These are phyloP conservation scores for Lepidocyrtinus sp. DNA, from an alignment of 2,888 invertebrate species.

Conservation along the genomic window DNA sequence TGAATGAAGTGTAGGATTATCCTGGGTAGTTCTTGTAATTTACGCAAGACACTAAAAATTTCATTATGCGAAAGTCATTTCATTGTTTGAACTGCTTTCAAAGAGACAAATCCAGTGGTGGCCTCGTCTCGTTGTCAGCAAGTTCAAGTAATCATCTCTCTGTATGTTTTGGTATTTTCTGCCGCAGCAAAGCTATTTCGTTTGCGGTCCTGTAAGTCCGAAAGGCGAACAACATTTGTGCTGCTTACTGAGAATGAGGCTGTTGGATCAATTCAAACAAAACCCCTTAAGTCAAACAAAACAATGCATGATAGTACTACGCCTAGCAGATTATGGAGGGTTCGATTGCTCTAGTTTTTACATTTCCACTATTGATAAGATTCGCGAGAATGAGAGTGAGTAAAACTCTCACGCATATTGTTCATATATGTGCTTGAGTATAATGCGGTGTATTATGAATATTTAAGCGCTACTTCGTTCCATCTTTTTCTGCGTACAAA, in stretches of 20 bases:
- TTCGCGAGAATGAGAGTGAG: not conserved
- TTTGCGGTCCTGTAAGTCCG: constrained; percentile 12
- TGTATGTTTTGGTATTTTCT: too few relatives aligned
- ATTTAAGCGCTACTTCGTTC: not conserved
- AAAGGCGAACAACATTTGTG: not conserved
- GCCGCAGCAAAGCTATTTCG: too few relatives aligned
- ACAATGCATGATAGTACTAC: not conserved
- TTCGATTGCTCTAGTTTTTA: not conserved
- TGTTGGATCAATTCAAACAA: constrained; percentile 12
- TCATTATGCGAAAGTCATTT: constrained; percentile 12
- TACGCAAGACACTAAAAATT: not conserved
- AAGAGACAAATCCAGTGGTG: not conserved
- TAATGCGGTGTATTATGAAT: constrained; percentile 1
- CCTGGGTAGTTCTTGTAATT: not conserved
- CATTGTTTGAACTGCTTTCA: not conserved
- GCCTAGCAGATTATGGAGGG: not conserved
- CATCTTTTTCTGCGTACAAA: not conserved
- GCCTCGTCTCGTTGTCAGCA: not conserved
- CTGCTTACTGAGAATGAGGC: not conserved
- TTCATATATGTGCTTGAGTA: not conserved
- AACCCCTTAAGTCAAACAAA: constrained; percentile 15
- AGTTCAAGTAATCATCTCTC: not conserved
- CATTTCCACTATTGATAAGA: not conserved
- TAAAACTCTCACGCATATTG: not conserved
- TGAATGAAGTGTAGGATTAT: constrained; percentile 1